Conservation (phyloP, 2,113 vertebrate genomes). For the Motacilla alba region DNA sequence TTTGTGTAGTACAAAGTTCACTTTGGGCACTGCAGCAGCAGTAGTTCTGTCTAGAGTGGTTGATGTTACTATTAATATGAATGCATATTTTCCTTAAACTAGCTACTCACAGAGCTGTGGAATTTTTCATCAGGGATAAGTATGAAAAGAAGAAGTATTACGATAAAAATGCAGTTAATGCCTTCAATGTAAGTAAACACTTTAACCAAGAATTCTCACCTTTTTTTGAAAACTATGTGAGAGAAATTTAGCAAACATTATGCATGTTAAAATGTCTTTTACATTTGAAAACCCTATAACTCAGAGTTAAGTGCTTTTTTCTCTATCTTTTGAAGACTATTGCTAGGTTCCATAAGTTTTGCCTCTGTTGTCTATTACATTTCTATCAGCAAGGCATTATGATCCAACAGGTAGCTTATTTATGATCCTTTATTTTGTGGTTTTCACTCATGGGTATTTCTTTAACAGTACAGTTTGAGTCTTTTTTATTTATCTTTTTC, state of each 20-base stretch:
- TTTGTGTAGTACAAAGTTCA: not conserved
- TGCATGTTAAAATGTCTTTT: not conserved
- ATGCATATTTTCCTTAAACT: conserved; percentile 77
- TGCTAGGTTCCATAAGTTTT: not conserved
- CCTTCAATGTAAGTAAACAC: conserved; percentile 85
- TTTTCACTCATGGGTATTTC: not conserved
- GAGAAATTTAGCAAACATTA: not conserved
- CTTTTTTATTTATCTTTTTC: not conserved
- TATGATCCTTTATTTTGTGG: not conserved
- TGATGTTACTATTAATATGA: not conserved
- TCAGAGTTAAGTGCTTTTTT: not conserved
- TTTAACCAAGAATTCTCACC: not conserved
- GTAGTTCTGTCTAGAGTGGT: not conserved
- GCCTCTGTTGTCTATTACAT: accelerated
- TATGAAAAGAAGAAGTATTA: conserved; percentile 98
- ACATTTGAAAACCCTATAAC: not conserved
- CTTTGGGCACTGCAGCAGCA: not conserved
- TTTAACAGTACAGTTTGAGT: not conserved
- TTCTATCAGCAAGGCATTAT: not conserved
- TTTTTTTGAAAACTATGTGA: not conserved
- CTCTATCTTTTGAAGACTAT: not conserved
- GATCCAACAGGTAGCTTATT: not conserved
- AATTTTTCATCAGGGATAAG: conserved; percentile 99
- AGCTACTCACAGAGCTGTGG: conserved; percentile 87
- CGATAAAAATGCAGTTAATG: conserved; percentile 83